A percentile compares a stretch with the other conserved stretches of the same genome.
Conservation (phyloP, 1,140 invertebrate species). For the Dendroctonus valens region DNA sequence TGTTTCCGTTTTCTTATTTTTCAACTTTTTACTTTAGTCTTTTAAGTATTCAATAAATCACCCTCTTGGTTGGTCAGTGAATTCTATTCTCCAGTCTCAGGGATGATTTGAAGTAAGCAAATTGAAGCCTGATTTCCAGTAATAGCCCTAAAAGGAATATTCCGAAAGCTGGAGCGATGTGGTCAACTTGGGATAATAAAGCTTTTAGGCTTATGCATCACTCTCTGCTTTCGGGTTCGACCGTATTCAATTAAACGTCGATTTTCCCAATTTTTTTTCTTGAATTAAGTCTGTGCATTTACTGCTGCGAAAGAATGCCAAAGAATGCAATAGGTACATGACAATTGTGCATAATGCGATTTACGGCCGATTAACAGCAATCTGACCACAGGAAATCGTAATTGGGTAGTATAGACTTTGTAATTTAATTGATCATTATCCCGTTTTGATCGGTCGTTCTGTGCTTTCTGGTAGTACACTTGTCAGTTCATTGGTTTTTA, state of each 20-base stretch:
- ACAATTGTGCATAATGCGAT: not conserved
- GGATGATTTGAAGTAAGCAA: too few relatives aligned
- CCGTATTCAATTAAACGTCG: too few relatives aligned
- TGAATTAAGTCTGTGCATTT: too few relatives aligned
- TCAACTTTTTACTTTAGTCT: too few relatives aligned
- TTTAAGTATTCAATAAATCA: too few relatives aligned
- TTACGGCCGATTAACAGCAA: not conserved
- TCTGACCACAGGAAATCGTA: constrained; percentile 38
- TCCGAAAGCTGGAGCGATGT: not conserved
- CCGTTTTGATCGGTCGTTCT: constrained; percentile 21
- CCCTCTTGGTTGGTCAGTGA: too few relatives aligned
- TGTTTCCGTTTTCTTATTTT: too few relatives aligned
- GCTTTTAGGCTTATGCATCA: constrained; percentile 22
- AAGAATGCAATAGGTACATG: too few relatives aligned
- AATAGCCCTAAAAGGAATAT: not conserved
- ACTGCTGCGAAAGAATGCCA: too few relatives aligned
- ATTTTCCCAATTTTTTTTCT: too few relatives aligned
- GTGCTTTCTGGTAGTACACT: not conserved
- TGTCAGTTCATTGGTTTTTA: not conserved
- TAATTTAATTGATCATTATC: constrained; percentile 44
- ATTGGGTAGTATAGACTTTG: constrained; percentile 41
- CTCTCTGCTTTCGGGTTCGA: too few relatives aligned
- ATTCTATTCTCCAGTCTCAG: too few relatives aligned
- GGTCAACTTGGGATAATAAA: constrained; percentile 18
- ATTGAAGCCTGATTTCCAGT: not conserved